Base-by-base conservation (phyloP, 1,140 invertebrate species). In the Apis laboriosa region DNA sequence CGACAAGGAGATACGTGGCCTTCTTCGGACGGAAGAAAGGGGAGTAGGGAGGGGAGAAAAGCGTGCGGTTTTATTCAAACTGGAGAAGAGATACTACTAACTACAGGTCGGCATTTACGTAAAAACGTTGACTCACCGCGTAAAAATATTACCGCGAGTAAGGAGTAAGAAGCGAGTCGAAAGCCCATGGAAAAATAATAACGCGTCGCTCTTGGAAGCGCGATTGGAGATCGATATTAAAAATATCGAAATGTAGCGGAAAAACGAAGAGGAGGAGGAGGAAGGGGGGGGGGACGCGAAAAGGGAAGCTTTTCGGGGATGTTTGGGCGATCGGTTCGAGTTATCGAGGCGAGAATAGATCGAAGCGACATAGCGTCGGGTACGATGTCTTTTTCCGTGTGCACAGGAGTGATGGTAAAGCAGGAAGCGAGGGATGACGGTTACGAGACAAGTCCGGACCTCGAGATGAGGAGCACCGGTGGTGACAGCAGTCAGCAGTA, bases 371-470 rank as follows among this genome's bases (percentile, higher is more conserved):
- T 55, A 43, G 4, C 68, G 67, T 24, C 43, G 80, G 19, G 61
- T 9, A n/a, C 77, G 76, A 71, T 80, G 72, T 60, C 77, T 87
- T 89, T 82, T 78, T 88, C 71, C 70, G 79, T 82, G 86, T 43
- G 34, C 87, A 93, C 87, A 94, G 95, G 95, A 77, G 93, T 95
- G 74, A 92, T 93, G 91, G 96, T 96, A 92, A 96, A 96, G 90
- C 95, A 96, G 89, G 97, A 97, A 93, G 96, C 95, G 85, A 95
- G 97, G 91, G 97, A 98, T 95, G 97, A 98, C 94, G 97, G 97
- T 84, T 97, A 97, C 94, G 97, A 98, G 94, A 97, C 97, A 84
- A 96, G 96, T 94, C 97, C 96, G 89, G 97, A 97, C 93, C 96
- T 97, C 92, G 96, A 96, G 90, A 93, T 96, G 90, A 92, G 93